phyloP scores from a whole-genome alignment of 2,113 vertebrate species.

The Siniperca knerii region DNA sequence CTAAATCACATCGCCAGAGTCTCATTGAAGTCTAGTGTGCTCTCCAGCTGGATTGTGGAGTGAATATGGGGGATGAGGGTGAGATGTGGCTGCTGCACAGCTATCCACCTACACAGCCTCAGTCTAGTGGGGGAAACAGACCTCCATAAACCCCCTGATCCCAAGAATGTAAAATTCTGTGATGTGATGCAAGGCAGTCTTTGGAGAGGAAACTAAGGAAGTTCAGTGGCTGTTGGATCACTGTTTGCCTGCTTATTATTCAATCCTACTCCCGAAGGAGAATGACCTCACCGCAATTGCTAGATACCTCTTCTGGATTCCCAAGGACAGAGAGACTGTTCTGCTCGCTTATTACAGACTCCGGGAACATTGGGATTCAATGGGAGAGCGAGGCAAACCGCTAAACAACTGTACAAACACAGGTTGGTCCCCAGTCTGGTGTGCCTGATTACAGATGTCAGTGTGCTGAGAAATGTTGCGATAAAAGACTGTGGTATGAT shows the following conservation, averaged over 20 bases:
- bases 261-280: slow-evolving; percentile 38
- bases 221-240: slow-evolving; percentile 22
- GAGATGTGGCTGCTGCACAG: slow-evolving; percentile 54
- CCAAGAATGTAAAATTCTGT: slow-evolving; percentile 32
- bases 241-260: slow-evolving; percentile 62
- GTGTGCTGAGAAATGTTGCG: slow-evolving; percentile 51
- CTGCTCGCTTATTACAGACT: slow-evolving; percentile 69
- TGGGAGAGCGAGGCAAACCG: slow-evolving; percentile 56
- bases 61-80: neutral
- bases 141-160: slow-evolving; percentile 19
- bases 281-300: slow-evolving; percentile 54
- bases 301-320: slow-evolving; percentile 53
- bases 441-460: slow-evolving; percentile 71
- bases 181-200: slow-evolving; percentile 52
- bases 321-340: slow-evolving; percentile 54
- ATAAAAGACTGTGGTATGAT: slow-evolving; percentile 46
- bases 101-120: slow-evolving; percentile 71
- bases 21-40: slow-evolving; percentile 42
- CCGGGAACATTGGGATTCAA: slow-evolving; percentile 32
- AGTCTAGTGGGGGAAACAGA: slow-evolving; percentile 15
- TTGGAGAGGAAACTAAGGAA: slow-evolving; percentile 54
- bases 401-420: slow-evolving; percentile 78
- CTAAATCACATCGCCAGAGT: slow-evolving; percentile 55
- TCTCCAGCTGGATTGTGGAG: slow-evolving; percentile 60
- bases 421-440: slow-evolving; percentile 58